phyloP scores from a whole-genome alignment of 2,797 vertebrate species.

The Muscicapa striata region DNA sequence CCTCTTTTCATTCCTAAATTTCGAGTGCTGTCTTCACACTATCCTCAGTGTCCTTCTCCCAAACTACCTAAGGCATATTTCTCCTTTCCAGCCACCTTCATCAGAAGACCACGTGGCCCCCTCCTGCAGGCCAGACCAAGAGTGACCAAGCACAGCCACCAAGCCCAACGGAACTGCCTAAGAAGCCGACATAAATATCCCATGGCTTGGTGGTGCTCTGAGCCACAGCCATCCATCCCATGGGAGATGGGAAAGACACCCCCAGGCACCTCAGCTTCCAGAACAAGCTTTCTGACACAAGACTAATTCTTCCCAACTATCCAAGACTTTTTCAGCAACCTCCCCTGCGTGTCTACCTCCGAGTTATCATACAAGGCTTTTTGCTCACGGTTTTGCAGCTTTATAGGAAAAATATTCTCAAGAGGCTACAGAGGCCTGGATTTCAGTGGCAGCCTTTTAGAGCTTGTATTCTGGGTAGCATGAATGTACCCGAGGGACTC shows the following conservation, averaged over 20 bases:
- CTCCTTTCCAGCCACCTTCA: constrained; percentile 58
- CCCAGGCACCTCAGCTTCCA: background rate
- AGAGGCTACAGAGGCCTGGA: constrained; percentile 21
- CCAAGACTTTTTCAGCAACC: background rate
- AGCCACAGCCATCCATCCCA: background rate
- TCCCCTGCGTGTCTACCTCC: constrained; percentile 13
- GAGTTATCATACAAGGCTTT: background rate
- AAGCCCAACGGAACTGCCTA: background rate
- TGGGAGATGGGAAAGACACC: background rate
- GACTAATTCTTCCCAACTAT: background rate
- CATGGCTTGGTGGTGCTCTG: background rate
- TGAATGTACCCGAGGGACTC: background rate
- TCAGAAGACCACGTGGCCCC: constrained; percentile 65
- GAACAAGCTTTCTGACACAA: background rate
- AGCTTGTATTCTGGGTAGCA: constrained; percentile 37
- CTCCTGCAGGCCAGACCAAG: constrained; percentile 29
- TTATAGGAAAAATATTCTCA: constrained; percentile 46
- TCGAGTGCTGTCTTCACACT: background rate
- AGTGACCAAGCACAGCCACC: background rate
- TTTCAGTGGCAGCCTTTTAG: constrained; percentile 61
- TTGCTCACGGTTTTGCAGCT: constrained; percentile 45
- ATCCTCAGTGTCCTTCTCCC: background rate
- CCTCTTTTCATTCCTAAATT: background rate
- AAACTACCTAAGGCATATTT: background rate
- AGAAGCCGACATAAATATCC: constrained; percentile 13